phyloP scores from a whole-genome alignment of 2,888 invertebrate species.

The Taenaris catops region DNA sequence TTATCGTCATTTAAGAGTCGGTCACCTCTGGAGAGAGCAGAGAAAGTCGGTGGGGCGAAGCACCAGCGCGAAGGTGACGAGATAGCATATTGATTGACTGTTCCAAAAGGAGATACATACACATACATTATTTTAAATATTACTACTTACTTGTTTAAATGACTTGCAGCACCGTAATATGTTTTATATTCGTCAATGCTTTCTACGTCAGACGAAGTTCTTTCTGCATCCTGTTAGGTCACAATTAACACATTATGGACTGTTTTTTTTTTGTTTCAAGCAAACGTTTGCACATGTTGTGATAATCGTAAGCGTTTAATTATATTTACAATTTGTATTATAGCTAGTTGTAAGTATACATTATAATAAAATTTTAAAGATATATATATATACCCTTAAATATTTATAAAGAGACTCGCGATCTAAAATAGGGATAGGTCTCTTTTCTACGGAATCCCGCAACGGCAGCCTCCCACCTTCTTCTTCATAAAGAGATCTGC shows the following conservation, averaged over 20 bases:
- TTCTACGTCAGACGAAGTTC: conserved; percentile 24
- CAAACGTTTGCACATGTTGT: too few species aligned
- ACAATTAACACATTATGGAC: too few species aligned
- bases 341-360: too few species aligned
- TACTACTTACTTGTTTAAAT: conserved; percentile 58
- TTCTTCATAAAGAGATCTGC: conserved; percentile 47
- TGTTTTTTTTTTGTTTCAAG: too few species aligned
- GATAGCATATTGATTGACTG: conserved; percentile 96
- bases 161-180: conserved; percentile 68
- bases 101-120: too few species aligned
- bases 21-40: conserved; percentile 92
- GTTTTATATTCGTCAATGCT: conserved; percentile 35
- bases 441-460: conserved; percentile 85
- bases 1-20: too few species aligned
- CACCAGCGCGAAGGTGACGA: conserved; percentile 94
- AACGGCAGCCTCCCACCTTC: conserved; percentile 78
- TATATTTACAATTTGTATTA: too few species aligned
- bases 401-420: conserved; percentile 43
- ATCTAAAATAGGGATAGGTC: conserved; percentile 63
- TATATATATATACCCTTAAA: conserved; percentile 51
- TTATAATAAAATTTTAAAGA: too few species aligned
- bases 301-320: too few species aligned
- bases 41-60: conserved; percentile 91
- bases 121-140: background rate
- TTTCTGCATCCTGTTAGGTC: conserved; percentile 49